Percentiles rank a stretch among this genome's conserved stretches.
Evolutionary conservation across 2,888 invertebrate genomes (phyloP).

Genomic region (Lycocerus yunnanus): DNA sequence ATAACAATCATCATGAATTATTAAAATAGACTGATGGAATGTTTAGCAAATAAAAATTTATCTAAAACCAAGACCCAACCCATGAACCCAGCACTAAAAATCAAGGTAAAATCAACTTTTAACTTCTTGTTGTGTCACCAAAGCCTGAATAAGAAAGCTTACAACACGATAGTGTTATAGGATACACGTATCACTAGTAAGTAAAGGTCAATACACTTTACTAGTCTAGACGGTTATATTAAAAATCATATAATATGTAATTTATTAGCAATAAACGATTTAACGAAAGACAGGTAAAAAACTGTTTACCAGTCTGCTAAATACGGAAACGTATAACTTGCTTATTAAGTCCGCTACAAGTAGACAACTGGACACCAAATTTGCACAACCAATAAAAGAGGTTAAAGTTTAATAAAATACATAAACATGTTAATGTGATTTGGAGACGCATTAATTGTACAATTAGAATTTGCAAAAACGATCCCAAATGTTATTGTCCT

Average conservation of each 20-base stretch:
- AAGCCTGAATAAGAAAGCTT: conserved; percentile 2
- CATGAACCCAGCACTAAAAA: neutral
- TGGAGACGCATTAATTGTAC: neutral
- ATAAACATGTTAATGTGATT: conserved; percentile 9
- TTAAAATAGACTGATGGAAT: neutral
- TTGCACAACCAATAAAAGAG: conserved; percentile 12
- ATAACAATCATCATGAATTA: neutral
- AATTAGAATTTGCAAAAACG: neutral
- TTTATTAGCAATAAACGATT: conserved; percentile 36
- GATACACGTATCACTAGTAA: conserved; percentile 25
- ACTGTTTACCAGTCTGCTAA: conserved; percentile 28
- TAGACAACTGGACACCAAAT: conserved; percentile 25
- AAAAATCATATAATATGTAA: conserved; percentile 33
- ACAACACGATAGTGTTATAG: conserved; percentile 13
- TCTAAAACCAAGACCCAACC: neutral
- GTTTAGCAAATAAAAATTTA: neutral
- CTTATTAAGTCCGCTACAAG: conserved; percentile 18
- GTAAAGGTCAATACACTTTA: conserved; percentile 32
- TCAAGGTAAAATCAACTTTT: conserved; percentile 1
- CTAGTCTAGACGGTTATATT: conserved; percentile 32
- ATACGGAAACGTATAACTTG: conserved; percentile 28
- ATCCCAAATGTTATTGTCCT: neutral
- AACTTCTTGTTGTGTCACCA: neutral
- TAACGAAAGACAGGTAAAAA: conserved; percentile 29
- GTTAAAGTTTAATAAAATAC: conserved; percentile 27